Conservation (phyloP, 1,140 invertebrate genomes). For the Ostrea denselamellosa region DNA sequence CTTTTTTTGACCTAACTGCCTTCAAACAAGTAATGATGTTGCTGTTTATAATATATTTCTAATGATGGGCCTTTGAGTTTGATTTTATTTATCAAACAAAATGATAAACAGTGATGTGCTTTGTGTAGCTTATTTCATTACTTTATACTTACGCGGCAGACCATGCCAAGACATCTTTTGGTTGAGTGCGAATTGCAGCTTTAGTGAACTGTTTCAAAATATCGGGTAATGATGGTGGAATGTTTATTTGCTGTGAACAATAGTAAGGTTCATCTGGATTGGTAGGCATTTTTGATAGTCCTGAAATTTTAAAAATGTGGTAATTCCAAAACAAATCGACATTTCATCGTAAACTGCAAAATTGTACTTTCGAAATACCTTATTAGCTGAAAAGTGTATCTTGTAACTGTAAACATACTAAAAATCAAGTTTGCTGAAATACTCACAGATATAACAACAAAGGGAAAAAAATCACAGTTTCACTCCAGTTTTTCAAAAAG, state of each 20-base stretch:
- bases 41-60: too few species aligned
- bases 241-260: conserved; percentile 82
- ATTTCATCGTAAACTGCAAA: too few species aligned
- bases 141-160: conserved; percentile 81
- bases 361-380: background rate
- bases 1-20: too few species aligned
- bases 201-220: conserved; percentile 92
- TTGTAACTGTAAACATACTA: background rate
- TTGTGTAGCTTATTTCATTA: too few species aligned
- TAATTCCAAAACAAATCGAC: too few species aligned
- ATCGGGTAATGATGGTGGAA: conserved; percentile 90
- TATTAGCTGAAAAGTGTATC: background rate
- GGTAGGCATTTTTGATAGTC: conserved; percentile 68
- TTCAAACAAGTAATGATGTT: too few species aligned
- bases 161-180: conserved; percentile 90
- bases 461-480: background rate
- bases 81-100: too few species aligned
- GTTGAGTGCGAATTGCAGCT: conserved; percentile 93
- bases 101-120: too few species aligned
- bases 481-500: background rate
- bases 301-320: too few species aligned
- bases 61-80: too few species aligned
- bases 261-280: conserved; percentile 79
- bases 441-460: background rate
- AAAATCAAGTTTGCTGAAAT: background rate